phyloP scores from a whole-genome alignment of 2,797 vertebrate species.

The Gymnothorax reevesii region DNA sequence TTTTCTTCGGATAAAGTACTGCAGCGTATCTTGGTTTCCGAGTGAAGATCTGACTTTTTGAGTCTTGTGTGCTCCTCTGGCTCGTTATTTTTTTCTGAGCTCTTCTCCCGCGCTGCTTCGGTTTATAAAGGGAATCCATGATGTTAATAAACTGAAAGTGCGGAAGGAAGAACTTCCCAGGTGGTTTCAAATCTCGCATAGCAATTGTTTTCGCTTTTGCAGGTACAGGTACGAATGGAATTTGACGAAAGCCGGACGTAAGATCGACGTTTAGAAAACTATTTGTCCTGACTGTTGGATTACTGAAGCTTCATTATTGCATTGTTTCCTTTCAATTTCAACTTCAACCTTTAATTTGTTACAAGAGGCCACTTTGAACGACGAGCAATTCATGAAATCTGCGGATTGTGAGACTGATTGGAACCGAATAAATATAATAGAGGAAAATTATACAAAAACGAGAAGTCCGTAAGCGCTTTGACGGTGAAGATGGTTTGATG shows the following conservation, averaged over 20 bases:
- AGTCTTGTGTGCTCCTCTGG: neutral
- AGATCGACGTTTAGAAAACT: neutral
- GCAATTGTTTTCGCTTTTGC: slow-evolving; percentile 1
- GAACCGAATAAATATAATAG: too few relatives aligned
- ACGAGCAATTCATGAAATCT: too few relatives aligned
- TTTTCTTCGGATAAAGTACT: neutral
- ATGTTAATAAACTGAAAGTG: neutral
- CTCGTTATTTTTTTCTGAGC: neutral
- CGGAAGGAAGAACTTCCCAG: neutral
- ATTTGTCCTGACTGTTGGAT: neutral
- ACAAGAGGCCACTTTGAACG: too few relatives aligned
- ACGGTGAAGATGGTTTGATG: too few relatives aligned
- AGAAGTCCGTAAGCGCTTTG: too few relatives aligned
- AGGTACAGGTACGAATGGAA: neutral
- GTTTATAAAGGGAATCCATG: neutral
- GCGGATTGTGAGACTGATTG: too few relatives aligned
- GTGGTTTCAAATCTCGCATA: neutral
- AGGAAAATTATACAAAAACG: too few relatives aligned
- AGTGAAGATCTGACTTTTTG: neutral
- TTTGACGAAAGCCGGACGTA: neutral
- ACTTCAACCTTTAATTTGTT: neutral
- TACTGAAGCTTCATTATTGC: neutral
- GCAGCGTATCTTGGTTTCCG: neutral
- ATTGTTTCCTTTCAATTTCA: neutral
- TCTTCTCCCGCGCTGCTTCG: too few relatives aligned